Evolutionary conservation across 2,888 invertebrate genomes (phyloP).

Genomic region (Steinernema scapterisci): DNA sequence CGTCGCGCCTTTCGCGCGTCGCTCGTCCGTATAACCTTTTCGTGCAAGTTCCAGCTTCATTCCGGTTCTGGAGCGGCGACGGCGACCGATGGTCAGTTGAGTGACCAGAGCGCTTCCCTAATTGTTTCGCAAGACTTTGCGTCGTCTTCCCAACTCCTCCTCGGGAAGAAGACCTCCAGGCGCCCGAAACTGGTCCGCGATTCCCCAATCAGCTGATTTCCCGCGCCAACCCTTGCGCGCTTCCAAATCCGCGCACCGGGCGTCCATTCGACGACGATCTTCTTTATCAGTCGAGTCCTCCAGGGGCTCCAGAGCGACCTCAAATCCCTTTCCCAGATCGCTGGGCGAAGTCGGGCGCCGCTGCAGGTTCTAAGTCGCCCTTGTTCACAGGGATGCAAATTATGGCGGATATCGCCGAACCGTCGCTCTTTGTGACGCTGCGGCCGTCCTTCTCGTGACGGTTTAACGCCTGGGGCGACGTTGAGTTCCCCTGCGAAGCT

Average conservation of each 20-base stretch:
- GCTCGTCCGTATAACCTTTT: neutral
- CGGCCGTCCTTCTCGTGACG: neutral
- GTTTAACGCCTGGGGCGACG: slow-evolving; percentile 13
- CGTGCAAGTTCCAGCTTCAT: neutral
- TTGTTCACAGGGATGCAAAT: neutral
- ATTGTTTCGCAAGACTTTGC: neutral
- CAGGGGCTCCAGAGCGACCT: neutral
- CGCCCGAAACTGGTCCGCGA: slow-evolving; percentile 25
- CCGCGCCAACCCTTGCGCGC: neutral
- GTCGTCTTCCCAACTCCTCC: neutral
- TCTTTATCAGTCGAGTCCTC: slow-evolving; percentile 19
- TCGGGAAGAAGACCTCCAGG: slow-evolving; percentile 3
- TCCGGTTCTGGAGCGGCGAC: neutral
- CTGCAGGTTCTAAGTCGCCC: no score
- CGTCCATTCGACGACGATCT: neutral
- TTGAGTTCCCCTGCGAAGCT: neutral
- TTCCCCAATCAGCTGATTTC: slow-evolving; percentile 27
- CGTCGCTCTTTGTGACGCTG: neutral
- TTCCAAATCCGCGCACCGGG: slow-evolving; percentile 14
- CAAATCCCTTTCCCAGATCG: neutral
- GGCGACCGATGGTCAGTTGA: neutral
- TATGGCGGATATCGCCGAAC: slow-evolving; percentile 23
- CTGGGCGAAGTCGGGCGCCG: no score
- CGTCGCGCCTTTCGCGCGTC: neutral
- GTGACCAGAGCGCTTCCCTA: neutral